phyloP scores from a whole-genome alignment of 1,140 invertebrate genomes.

The Procambarus virginalis region DNA sequence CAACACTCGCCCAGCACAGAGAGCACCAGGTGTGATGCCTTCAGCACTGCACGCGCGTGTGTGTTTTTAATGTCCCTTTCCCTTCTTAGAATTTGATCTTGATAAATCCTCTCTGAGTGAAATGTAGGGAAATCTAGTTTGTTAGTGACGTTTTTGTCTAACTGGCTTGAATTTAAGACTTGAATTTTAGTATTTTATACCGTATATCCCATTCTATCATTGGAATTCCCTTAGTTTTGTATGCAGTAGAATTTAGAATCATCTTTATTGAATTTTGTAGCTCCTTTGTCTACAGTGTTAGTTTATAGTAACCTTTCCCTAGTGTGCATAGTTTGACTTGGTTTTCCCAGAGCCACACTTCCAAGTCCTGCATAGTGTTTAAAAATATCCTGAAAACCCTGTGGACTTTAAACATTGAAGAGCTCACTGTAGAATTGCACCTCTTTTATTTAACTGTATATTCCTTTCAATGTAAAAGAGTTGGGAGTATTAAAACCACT shows the following conservation, averaged over 20 bases:
- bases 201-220: neutral
- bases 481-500: neutral
- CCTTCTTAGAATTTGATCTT: slow-evolving; percentile 29
- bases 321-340: slow-evolving; percentile 4
- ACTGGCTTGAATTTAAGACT: neutral
- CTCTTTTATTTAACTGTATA: neutral
- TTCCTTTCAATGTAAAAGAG: slow-evolving; percentile 11
- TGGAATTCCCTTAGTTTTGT: neutral
- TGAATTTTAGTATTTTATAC: neutral
- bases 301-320: slow-evolving; percentile 7
- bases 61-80: slow-evolving; percentile 21
- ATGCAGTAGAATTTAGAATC: neutral
- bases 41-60: slow-evolving; percentile 36
- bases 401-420: slow-evolving; percentile 1
- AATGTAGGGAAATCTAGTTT: neutral
- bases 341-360: neutral
- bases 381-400: slow-evolving; percentile 31
- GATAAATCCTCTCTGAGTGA: slow-evolving; percentile 8
- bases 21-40: slow-evolving; percentile 56
- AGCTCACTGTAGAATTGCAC: neutral
- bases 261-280: neutral
- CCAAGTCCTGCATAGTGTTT: neutral
- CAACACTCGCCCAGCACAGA: slow-evolving; percentile 35
- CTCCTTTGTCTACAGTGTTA: slow-evolving; percentile 1
- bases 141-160: neutral